Evolutionary conservation across 2,113 vertebrate species (phyloP).

Genomic region (Phoenicopterus ruber): DNA sequence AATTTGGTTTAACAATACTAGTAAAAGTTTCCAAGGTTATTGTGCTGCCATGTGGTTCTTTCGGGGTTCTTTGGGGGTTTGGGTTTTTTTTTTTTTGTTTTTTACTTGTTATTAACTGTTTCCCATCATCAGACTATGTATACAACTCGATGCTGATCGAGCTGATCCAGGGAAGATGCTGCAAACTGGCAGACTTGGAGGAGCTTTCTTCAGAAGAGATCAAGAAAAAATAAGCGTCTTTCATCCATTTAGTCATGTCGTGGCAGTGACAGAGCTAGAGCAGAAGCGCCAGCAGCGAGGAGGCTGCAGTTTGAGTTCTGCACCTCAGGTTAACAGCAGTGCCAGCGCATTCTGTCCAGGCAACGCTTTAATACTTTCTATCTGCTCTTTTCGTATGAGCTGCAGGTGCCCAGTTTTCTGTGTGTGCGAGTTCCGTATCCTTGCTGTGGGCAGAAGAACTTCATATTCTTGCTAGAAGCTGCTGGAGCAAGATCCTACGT

Average conservation of each 20-base stretch:
- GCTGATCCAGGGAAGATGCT: not conserved
- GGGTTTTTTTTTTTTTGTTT: not conserved
- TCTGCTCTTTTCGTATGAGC: fast-evolving
- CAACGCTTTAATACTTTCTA: not conserved
- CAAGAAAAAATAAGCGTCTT: not conserved
- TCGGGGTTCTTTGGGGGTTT: not conserved
- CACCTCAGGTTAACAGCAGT: not conserved
- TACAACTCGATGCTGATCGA: fast-evolving
- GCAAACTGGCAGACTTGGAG: not conserved
- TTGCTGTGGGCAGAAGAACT: not conserved
- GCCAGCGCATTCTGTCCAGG: not conserved
- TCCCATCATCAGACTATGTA: not conserved
- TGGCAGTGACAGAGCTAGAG: not conserved
- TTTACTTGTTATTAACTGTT: not conserved
- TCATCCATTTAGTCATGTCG: fast-evolving
- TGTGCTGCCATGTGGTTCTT: not conserved
- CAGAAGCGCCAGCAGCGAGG: fast-evolving
- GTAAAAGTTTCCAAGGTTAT: not conserved
- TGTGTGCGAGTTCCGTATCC: not conserved
- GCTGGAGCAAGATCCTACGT: not conserved
- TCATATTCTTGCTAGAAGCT: not conserved
- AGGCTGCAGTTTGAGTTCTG: not conserved
- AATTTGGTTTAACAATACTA: not conserved
- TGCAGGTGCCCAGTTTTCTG: not conserved
- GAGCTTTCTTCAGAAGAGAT: not conserved